Conservation (phyloP, 2,888 invertebrate genomes). For the Drosophila imparisetae region DNA sequence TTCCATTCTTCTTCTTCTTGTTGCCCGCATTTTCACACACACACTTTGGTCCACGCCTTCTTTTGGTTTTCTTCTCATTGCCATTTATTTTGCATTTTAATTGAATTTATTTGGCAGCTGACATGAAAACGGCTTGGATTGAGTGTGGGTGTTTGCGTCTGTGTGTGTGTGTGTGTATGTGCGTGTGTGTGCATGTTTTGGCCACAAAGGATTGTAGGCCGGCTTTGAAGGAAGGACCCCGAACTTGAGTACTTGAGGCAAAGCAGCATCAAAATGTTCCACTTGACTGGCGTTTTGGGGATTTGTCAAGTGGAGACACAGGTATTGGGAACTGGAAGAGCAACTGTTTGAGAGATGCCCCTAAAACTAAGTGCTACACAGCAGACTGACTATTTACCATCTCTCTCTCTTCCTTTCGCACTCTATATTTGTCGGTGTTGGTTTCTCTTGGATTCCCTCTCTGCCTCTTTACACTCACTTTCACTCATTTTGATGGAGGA, state of each 20-base stretch:
- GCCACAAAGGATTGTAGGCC: constrained; percentile 38
- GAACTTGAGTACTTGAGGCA: constrained; percentile 24
- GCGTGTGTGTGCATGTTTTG: constrained; percentile 7
- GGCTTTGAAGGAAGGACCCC: constrained; percentile 29
- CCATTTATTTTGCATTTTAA: constrained; percentile 73
- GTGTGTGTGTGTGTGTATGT: background rate
- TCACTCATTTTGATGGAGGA: constrained; percentile 4
- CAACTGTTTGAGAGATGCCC: constrained; percentile 12
- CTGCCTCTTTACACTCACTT: background rate
- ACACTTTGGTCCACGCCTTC: constrained; percentile 2
- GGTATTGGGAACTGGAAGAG: constrained; percentile 7
- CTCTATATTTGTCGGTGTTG: background rate
- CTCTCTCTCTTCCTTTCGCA: too few relatives aligned
- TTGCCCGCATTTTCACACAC: constrained; percentile 8
- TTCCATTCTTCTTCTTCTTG: constrained; percentile 8
- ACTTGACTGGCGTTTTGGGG: constrained; percentile 22
- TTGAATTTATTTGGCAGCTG: constrained; percentile 70
- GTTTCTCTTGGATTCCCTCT: background rate
- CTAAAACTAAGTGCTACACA: constrained; percentile 31
- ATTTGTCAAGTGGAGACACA: constrained; percentile 15
- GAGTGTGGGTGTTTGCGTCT: constrained; percentile 7
- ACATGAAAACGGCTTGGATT: constrained; percentile 44
- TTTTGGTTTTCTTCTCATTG: constrained; percentile 32
- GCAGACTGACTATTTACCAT: background rate
- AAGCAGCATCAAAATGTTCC: constrained; percentile 12